Conservation (phyloP, 1,140 invertebrate species). For the Neuroterus valhalla region DNA sequence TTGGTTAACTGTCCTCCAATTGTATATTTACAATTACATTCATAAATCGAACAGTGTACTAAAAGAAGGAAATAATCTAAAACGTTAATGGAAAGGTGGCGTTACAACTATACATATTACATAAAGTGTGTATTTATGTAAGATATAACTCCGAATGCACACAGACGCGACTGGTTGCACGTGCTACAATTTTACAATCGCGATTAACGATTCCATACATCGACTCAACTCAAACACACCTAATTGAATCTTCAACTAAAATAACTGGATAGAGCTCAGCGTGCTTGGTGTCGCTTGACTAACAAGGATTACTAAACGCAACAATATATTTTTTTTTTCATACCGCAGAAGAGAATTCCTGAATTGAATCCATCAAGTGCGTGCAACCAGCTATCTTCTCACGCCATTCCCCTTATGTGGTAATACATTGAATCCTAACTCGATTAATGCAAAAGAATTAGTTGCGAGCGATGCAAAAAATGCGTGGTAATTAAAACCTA, state of each 20-base stretch:
- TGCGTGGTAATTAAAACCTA: conserved; percentile 21
- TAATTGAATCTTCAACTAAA: neutral
- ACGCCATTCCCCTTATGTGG: neutral
- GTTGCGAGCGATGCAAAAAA: conserved; percentile 18
- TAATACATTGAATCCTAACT: conserved; percentile 20
- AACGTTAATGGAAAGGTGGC: conserved; percentile 57
- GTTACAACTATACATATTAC: conserved; percentile 43
- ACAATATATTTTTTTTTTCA: neutral
- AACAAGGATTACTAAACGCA: conserved; percentile 9
- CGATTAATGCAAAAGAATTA: neutral
- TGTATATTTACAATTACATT: conserved; percentile 48
- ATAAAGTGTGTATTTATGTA: conserved; percentile 10
- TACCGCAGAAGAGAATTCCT: neutral
- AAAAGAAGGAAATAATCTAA: conserved; percentile 43
- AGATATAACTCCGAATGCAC: conserved; percentile 2
- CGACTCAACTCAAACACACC: neutral
- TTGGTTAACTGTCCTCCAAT: conserved; percentile 50
- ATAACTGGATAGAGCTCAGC: neutral
- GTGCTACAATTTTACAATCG: conserved; percentile 7
- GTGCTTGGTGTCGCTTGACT: neutral
- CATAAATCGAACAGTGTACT: conserved; percentile 38
- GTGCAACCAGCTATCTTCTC: neutral
- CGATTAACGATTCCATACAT: conserved; percentile 12
- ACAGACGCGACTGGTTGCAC: conserved; percentile 29
- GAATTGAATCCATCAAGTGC: conserved; percentile 4